A percentile compares a stretch with the other conserved stretches of the same genome.
Conservation (phyloP, 1,140 invertebrate genomes). For the Drosophila bocki region DNA sequence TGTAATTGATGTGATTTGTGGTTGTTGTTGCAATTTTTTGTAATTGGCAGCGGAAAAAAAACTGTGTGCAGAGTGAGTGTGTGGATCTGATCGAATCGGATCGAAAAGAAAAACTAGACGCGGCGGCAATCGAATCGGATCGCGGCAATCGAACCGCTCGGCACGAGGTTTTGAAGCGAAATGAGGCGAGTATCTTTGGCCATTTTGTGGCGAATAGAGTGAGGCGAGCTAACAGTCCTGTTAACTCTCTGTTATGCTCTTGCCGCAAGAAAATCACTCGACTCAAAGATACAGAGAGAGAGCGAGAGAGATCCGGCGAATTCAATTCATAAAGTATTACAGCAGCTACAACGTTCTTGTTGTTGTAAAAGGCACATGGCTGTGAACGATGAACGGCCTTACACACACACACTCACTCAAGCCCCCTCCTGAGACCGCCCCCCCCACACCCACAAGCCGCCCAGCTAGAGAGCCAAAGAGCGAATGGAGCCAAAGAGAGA, state of each 20-base stretch:
- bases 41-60: conserved; percentile 35
- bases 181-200: conserved; percentile 58
- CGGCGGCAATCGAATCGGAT: conserved; percentile 40
- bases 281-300: conserved; percentile 4
- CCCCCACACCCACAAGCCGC: not conserved
- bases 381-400: conserved; percentile 46
- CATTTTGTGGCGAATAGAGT: conserved; percentile 22
- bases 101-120: conserved; percentile 44
- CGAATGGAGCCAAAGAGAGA: conserved; percentile 15
- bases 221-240: conserved; percentile 6
- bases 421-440: not conserved
- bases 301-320: conserved; percentile 35
- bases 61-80: conserved; percentile 16
- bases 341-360: conserved; percentile 30
- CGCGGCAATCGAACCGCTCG: conserved; percentile 51
- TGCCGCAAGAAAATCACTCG: not conserved
- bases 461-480: conserved; percentile 7
- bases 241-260: conserved; percentile 26
- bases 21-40: not conserved
- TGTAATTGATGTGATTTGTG: conserved; percentile 6
- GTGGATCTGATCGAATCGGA: conserved; percentile 23
- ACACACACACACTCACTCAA: not conserved
- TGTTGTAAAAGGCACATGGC: conserved; percentile 46
- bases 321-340: conserved; percentile 45
- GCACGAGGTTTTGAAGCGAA: conserved; percentile 73